These are phyloP conservation scores for Myathropa florea DNA, from an alignment of 2,888 invertebrate genomes.

Conservation along the genomic window DNA sequence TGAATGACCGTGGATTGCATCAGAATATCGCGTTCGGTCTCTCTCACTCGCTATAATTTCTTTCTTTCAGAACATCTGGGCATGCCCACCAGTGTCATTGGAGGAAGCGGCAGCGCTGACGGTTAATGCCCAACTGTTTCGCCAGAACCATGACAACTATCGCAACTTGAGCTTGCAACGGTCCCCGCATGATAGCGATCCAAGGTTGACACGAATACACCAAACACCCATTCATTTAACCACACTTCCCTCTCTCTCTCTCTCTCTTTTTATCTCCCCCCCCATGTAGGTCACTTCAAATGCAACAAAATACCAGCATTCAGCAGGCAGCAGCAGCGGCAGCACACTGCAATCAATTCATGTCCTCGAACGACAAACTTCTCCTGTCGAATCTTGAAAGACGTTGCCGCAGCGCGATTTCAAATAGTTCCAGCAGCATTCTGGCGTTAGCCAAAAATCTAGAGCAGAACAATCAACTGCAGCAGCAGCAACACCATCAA, in stretches of 20 bases:
- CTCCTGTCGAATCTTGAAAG: slow-evolving; percentile 56
- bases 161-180: slow-evolving; percentile 63
- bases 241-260: background rate
- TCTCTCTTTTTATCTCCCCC: no score
- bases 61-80: slow-evolving; percentile 72
- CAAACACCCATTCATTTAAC: background rate
- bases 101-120: slow-evolving; percentile 71
- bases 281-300: slow-evolving; percentile 55
- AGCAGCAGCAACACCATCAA: slow-evolving; percentile 49
- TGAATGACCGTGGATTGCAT: no score
- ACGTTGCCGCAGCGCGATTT: slow-evolving; percentile 60
- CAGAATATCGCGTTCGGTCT: no score
- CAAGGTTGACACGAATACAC: slow-evolving; percentile 27
- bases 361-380: slow-evolving; percentile 54
- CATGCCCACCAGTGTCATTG: slow-evolving; percentile 71
- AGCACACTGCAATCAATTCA: slow-evolving; percentile 49
- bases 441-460: slow-evolving; percentile 56
- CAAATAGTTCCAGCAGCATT: slow-evolving; percentile 49
- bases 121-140: slow-evolving; percentile 62
- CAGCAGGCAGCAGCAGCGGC: slow-evolving; percentile 8
- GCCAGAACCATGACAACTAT: slow-evolving; percentile 71
- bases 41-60: no score
- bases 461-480: slow-evolving; percentile 58
- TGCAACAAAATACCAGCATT: slow-evolving; percentile 43
- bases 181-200: slow-evolving; percentile 62